Evolutionary conservation across 2,888 invertebrate genomes (phyloP), one percentile per base, ranked within the genome.

Genomic region (Phasia obesa): DNA sequence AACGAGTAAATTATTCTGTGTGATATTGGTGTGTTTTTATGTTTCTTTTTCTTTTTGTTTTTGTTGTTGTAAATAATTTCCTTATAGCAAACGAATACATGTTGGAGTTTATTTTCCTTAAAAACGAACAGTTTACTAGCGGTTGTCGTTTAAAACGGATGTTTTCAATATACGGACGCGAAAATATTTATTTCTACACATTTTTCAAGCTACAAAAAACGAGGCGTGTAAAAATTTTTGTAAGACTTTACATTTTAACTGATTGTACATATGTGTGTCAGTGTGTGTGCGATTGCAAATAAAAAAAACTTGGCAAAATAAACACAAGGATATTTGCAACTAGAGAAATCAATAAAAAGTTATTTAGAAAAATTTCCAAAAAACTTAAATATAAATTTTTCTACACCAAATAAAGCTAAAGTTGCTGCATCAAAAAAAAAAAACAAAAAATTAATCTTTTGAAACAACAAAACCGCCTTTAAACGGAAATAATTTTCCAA

Each of bases 81-180:
- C 51, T 47, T 55, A 15, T 5, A 64, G 47, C 53, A 57, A 74
- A 53, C 60, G 73, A 80, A 80, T 80, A 47, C 59, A 78, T 74
- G 44, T 53, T 83, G 71, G 67, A 71, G 75, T 79, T 60, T 79
- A 74, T 67, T 75, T 79, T 75, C 25, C 60, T 51, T 31, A 27
- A 38, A 76, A 69, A 76, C 85, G 85, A 86, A 84, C 84, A 89
- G 89, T 89, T 89, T 89, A 86, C 88, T 87, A 89, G 89, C 87
- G 87, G 84, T 87, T 87, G 87, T 89, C 89, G 88, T 88, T 85
- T 84, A 85, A 86, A 82, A 84, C 87, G 86, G 89, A 87, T 85
- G 89, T 88, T 84, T 74, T n/a, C n/a, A 57, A 42, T 1, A 23
- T 55, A 65, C 79, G 75, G 47, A 57, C 71, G 71, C 67, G 75